Conservation (phyloP, 2,113 vertebrate genomes). For the Phyllostomus hastatus region DNA sequence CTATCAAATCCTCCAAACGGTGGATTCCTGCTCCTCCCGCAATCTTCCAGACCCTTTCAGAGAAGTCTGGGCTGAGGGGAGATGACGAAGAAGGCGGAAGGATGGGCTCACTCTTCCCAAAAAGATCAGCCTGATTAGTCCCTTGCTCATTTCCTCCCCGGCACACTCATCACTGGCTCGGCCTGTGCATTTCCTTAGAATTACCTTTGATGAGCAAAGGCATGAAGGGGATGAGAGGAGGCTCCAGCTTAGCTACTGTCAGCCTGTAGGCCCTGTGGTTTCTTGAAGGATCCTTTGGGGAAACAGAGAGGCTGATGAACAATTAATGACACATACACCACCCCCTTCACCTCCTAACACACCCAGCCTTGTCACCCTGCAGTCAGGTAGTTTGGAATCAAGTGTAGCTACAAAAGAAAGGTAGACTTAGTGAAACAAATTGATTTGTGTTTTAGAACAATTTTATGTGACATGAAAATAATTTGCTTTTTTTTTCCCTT, state of each 20-base stretch:
- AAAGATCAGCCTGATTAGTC: conserved; percentile 44
- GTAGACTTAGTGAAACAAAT: conserved; percentile 10
- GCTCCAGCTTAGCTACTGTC: conserved; percentile 93
- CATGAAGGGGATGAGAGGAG: conserved; percentile 98
- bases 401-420: conserved; percentile 45
- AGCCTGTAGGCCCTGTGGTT: conserved; percentile 97
- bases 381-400: conserved; percentile 12
- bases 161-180: conserved; percentile 22
- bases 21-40: neutral
- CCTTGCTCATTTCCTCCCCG: conserved; percentile 26
- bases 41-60: conserved; percentile 25
- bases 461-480: neutral
- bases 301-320: conserved; percentile 58
- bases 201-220: conserved; percentile 99
- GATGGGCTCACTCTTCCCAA: neutral
- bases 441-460: conserved; percentile 3
- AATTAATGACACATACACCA: neutral
- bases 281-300: conserved; percentile 94
- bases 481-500: neutral
- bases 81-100: neutral
- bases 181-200: conserved; percentile 46
- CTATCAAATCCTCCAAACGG: conserved; percentile 49
- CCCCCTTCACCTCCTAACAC: conserved; percentile 37
- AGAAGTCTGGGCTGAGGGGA: neutral
- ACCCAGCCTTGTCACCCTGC: neutral